phyloP scores from a whole-genome alignment of 35 echinoderm and acorn worm genomes.

The Hemicentrotus pulcherrimus region DNA sequence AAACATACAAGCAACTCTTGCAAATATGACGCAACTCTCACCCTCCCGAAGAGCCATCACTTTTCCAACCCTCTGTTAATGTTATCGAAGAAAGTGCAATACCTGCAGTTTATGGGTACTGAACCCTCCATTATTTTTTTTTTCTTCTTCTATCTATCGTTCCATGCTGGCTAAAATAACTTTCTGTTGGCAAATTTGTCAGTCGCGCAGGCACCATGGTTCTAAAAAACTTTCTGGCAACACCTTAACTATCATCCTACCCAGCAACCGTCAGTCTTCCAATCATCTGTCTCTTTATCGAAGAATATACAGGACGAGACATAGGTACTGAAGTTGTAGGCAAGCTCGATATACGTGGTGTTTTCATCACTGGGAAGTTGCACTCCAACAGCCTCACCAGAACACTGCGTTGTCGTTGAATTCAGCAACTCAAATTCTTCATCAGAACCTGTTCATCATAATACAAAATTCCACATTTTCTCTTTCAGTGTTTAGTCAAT shows the following conservation, averaged over 20 bases:
- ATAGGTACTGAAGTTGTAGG: constrained; percentile 37
- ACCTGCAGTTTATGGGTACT: no score
- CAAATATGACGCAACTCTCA: no score
- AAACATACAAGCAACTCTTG: no score
- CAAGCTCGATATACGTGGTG: background rate
- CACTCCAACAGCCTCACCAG: background rate
- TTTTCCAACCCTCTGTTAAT: no score
- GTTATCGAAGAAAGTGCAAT: no score
- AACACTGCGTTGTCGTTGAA: background rate
- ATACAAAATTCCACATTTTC: background rate
- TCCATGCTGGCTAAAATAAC: no score
- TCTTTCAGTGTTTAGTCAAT: background rate
- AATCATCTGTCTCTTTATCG: constrained; percentile 28
- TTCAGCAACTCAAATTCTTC: background rate
- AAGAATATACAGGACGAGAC: constrained; percentile 52
- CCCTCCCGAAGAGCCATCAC: no score
- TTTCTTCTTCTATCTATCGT: no score
- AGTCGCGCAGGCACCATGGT: no score
- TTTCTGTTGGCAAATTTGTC: no score
- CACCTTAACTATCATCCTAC: background rate
- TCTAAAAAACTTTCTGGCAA: no score
- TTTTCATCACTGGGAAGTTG: background rate
- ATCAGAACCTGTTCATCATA: background rate
- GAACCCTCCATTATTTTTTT: no score
- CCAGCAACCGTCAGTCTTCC: constrained; percentile 54